Evolutionary conservation across 2,113 vertebrate species (phyloP), one percentile per base, ranked within the genome.

Genomic region (Oncorhynchus kisutch): DNA sequence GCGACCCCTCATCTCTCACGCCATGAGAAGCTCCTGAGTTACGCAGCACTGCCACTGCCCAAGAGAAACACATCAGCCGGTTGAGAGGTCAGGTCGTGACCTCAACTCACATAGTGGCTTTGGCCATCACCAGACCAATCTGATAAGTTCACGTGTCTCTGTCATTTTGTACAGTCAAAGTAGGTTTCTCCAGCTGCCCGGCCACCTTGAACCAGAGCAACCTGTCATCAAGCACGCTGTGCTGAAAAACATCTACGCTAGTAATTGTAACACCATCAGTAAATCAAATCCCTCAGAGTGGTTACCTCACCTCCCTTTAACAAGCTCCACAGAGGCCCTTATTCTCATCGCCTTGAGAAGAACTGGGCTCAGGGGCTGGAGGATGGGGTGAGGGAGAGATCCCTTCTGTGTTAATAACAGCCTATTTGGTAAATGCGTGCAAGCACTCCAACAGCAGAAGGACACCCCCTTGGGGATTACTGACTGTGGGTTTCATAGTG

Each of bases 191-290:
- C 39, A 45, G 39, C 39, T 45, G 39, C 39, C 39, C 9, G 39
- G 39, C 12, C 39, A 45, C 11, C 9, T 45, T 45, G 39, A 45
- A 45, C 39, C 11, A 45, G 39, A 12, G 59, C 45, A 82, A 66
- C 65, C 76, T 70, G 69, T 85, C 80, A 66, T 76, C 68, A 27
- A 72, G 45, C 24, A 29, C 11, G 39, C 70, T 68, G 57, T 65
- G 70, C 14, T 39, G 71, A 11, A 72, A 48, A 76, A 49, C 34
- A 22, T 34, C 68, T n/a, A 13, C 4, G 7, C 34, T 54, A 7
- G 16, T 14, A 3, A 73, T 73, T 70, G 49, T 59, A 45, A 20
- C 65, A 51, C 60, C n/a, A 2, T 45, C 67, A 20, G 13, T 69
- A 45, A 69, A 45, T n/a, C 6, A 16, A 29, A 31, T 69, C 31